Conservation (phyloP, 2,888 invertebrate species). For the Antheraea yamamai region DNA sequence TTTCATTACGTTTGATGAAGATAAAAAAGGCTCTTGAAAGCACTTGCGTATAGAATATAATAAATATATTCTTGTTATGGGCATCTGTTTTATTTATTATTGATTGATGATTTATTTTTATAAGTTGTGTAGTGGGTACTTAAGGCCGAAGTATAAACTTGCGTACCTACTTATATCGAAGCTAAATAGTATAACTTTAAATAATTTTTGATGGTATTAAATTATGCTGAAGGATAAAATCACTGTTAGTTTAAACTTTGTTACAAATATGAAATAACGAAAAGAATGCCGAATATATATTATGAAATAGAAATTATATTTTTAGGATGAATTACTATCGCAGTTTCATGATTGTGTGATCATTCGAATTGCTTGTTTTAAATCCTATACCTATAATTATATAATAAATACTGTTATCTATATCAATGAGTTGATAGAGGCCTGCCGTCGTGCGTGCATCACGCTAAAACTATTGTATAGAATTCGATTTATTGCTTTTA, state of each 20-base stretch:
- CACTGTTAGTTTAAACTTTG: not conserved
- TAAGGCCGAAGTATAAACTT: not conserved
- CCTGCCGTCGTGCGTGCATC: no score
- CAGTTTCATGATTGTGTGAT: no score
- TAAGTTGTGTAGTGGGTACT: slow-evolving; percentile 35
- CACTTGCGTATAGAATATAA: slow-evolving; percentile 1
- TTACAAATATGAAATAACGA: not conserved
- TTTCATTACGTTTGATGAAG: not conserved
- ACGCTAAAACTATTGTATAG: no score
- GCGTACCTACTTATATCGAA: not conserved
- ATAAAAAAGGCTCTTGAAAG: not conserved
- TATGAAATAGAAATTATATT: not conserved
- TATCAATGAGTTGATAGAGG: no score
- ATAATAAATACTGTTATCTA: no score
- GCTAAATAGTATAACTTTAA: not conserved
- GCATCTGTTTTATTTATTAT: slow-evolving; percentile 31
- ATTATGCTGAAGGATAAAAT: not conserved
- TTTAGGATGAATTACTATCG: not conserved
- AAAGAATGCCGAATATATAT: not conserved
- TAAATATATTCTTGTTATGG: slow-evolving; percentile 20
- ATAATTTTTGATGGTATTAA: not conserved
- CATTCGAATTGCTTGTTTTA: no score
- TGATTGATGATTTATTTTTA: slow-evolving; percentile 56
- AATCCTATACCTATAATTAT: no score
- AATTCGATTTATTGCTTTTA: no score